Conservation (phyloP, 2,888 invertebrate genomes). For the Nephrocerus scutellatus region DNA sequence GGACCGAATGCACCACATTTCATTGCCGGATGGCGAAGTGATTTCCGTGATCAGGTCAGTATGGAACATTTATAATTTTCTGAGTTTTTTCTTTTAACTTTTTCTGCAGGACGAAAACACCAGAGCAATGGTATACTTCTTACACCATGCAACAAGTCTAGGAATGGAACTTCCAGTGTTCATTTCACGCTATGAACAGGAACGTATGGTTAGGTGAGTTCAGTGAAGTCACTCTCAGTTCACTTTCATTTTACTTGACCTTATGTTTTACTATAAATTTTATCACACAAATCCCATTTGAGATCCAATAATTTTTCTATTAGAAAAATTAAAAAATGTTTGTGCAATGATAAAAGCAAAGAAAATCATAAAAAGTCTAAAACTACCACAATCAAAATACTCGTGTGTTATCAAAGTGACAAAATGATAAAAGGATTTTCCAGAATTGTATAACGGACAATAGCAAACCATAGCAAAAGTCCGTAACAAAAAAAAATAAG, state of each 20-base stretch:
- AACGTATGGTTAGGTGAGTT: slow-evolving; percentile 42
- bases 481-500: too few species aligned
- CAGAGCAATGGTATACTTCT: slow-evolving; percentile 66
- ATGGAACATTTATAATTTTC: too few species aligned
- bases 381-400: too few species aligned
- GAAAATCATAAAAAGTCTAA: too few species aligned
- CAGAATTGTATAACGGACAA: too few species aligned
- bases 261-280: neutral
- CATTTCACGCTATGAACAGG: slow-evolving; percentile 39
- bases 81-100: neutral
- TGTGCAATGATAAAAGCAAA: too few species aligned
- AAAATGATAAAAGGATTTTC: too few species aligned
- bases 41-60: slow-evolving; percentile 58
- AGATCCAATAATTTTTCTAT: neutral
- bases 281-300: too few species aligned
- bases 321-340: neutral
- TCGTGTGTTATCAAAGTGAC: too few species aligned
- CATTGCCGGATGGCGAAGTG: slow-evolving; percentile 80
- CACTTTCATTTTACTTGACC: neutral
- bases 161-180: slow-evolving; percentile 53
- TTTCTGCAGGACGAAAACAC: slow-evolving; percentile 62
- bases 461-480: too few species aligned
- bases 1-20: slow-evolving; percentile 75
- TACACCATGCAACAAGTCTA: slow-evolving; percentile 67
- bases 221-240: neutral